A percentile compares a stretch with the other conserved stretches of the same genome.
Conservation (phyloP, 2,113 vertebrate genomes). For the Stomatorhinus ivindoensis region DNA sequence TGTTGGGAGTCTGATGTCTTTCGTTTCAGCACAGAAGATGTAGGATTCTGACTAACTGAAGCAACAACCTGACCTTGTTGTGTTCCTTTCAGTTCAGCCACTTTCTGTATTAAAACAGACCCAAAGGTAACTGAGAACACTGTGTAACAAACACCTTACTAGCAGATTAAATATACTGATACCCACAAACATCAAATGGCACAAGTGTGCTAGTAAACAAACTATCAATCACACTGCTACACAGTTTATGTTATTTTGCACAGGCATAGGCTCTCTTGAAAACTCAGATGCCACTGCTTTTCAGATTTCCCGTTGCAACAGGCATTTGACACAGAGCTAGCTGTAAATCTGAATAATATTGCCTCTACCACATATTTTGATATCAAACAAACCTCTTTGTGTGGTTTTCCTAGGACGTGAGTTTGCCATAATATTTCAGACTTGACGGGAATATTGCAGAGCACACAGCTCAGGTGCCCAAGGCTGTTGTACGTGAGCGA, state of each 20-base stretch:
- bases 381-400: conserved; percentile 66
- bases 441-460: conserved; percentile 80
- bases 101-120: conserved; percentile 46
- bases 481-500: conserved; percentile 73
- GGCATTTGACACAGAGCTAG: background rate
- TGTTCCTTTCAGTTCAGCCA: conserved; percentile 65
- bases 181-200: background rate
- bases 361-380: background rate
- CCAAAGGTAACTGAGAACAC: background rate
- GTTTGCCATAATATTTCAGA: conserved; percentile 84
- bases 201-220: background rate
- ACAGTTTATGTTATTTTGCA: background rate
- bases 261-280: background rate
- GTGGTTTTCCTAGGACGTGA: conserved; percentile 81
- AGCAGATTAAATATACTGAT: background rate
- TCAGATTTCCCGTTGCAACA: background rate
- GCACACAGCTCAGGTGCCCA: conserved; percentile 74
- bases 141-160: background rate
- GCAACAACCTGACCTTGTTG: conserved; percentile 41
- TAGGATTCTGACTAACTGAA: conserved; percentile 28
- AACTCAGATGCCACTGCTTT: background rate
- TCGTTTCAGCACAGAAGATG: conserved; percentile 58
- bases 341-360: background rate
- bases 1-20: conserved; percentile 58
- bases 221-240: background rate